Percentiles rank a stretch among this genome's conserved stretches.
phyloP scores from a whole-genome alignment of 2,888 invertebrate genomes.

The Cerastoderma edule region DNA sequence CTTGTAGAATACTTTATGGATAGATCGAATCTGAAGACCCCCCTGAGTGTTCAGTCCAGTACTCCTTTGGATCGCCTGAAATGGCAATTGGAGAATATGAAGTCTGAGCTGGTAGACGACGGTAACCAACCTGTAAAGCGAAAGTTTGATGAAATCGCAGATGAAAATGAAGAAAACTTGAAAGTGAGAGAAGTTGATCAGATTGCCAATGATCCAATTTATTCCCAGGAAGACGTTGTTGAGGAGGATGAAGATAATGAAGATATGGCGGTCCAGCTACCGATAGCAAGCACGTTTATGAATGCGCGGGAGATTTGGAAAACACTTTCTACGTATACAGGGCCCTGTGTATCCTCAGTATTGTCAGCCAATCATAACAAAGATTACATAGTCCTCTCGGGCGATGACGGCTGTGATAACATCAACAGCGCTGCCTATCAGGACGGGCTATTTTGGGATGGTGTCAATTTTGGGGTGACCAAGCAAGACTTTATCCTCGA shows the following conservation, averaged over 20 bases:
- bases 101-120: not conserved
- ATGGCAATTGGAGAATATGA: not conserved
- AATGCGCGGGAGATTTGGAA: not conserved
- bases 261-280: not conserved
- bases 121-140: not conserved
- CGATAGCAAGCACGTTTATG: not conserved
- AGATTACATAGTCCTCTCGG: not conserved
- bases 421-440: not conserved
- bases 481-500: not conserved
- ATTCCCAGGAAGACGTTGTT: not conserved
- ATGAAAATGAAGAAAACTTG: too few relatives aligned
- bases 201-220: not conserved
- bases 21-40: not conserved
- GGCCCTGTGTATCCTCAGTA: not conserved
- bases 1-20: slow-evolving; percentile 6
- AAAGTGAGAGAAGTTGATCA: not conserved
- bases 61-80: too few relatives aligned
- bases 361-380: not conserved
- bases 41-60: not conserved
- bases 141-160: slow-evolving; percentile 18
- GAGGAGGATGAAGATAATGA: slow-evolving; percentile 3
- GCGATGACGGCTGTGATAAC: not conserved
- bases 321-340: not conserved
- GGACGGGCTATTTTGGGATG: slow-evolving; percentile 3
- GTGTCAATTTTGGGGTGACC: not conserved